phyloP scores from a whole-genome alignment of 2,113 vertebrate species.

The Struthio camelus region DNA sequence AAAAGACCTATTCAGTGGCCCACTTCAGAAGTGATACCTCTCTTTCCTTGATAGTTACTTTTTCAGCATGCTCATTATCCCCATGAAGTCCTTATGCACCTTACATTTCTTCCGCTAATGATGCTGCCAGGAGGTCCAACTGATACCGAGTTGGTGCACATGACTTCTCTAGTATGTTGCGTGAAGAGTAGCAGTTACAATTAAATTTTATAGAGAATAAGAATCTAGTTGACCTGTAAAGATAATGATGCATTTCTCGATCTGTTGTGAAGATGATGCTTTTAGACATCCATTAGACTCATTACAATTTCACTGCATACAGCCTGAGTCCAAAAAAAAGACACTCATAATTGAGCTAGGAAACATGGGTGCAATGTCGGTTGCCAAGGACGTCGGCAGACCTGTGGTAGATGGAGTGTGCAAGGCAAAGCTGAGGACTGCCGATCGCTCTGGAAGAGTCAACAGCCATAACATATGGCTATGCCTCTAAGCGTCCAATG shows the following conservation, averaged over 20 bases:
- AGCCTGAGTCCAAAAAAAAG: background rate
- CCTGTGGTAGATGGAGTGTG: background rate
- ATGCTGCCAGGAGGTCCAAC: background rate
- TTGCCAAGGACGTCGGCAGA: background rate
- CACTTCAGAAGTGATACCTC: background rate
- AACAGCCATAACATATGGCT: background rate
- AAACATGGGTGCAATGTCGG: background rate
- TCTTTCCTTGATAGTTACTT: background rate
- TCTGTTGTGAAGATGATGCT: background rate
- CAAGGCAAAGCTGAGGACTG: background rate
- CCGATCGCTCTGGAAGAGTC: background rate
- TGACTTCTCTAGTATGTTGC: background rate
- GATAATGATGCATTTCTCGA: constrained; percentile 4
- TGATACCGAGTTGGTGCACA: background rate
- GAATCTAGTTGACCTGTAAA: background rate
- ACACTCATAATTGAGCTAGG: background rate
- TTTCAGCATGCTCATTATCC: constrained; percentile 19
- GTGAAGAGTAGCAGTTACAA: background rate
- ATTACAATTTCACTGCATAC: background rate
- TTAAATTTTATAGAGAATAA: constrained; percentile 10
- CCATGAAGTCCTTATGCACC: background rate
- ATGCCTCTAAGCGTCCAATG: background rate
- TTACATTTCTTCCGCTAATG: constrained; percentile 34
- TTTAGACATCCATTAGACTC: constrained; percentile 1
- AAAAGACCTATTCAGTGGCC: background rate